phyloP scores from a whole-genome alignment of 2,113 vertebrate species.

The Chloropsis cyanopogon region DNA sequence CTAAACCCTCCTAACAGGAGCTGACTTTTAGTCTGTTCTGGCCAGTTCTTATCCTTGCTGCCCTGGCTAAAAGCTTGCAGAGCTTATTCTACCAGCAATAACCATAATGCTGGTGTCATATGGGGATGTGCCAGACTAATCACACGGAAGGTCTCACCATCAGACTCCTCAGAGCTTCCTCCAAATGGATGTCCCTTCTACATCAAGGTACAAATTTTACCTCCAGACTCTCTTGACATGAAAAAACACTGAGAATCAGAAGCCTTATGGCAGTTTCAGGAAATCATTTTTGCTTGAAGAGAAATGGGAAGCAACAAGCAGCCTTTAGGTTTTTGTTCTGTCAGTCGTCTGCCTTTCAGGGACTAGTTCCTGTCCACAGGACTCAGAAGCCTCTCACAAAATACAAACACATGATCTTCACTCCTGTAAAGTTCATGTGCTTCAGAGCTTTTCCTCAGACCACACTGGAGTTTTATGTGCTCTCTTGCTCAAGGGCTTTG shows the following conservation, averaged over 20 bases:
- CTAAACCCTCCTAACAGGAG: not conserved
- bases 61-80: not conserved
- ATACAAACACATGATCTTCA: not conserved
- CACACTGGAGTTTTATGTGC: not conserved
- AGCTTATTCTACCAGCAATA: not conserved
- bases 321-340: not conserved
- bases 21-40: not conserved
- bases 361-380: not conserved
- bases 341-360: slow-evolving; percentile 36
- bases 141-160: not conserved
- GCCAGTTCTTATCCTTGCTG: not conserved
- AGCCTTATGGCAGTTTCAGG: not conserved
- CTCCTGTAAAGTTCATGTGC: not conserved
- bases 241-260: not conserved
- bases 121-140: not conserved
- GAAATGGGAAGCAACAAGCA: not conserved
- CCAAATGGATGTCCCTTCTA: not conserved
- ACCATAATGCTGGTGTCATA: not conserved
- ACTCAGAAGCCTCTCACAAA: not conserved
- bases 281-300: not conserved
- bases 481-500: not conserved
- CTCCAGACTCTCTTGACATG: not conserved
- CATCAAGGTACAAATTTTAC: not conserved
- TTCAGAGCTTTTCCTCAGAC: not conserved
- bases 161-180: not conserved